Evolutionary conservation across 2,888 invertebrate genomes (phyloP), one percentile per base, ranked within the genome.

Genomic region (Podabrus alpinus): DNA sequence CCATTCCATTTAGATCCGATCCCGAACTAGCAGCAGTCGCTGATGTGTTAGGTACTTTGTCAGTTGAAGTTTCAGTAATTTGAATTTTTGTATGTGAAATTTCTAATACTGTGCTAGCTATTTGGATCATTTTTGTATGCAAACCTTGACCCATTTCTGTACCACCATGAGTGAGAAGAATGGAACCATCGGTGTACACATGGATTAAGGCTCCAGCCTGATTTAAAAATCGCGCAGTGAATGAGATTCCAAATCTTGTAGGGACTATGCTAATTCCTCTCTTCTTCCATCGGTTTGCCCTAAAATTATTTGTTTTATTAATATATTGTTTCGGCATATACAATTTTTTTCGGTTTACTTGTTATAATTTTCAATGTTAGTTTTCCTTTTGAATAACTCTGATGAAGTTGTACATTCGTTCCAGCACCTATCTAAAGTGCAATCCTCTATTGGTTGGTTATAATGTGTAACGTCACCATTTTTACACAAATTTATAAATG

Each of bases 121-220:
- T 93, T 91, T 98, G 97, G 71, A 96, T 93, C 94, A 97, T 96
- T 89, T 98, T 98, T 0, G 96, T 98, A 85, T 97, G 95, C 4
- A 99, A 88, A 1, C 98, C 98, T 88, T 98, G 98, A 0, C 98
- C 98, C 94, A 98, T 98, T 90, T 98, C 98, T 9, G 95, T 94
- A n/a, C 97, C 98, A 29, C 96, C 97, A 85, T 97, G 97, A 0
- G 94, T 92, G 15, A 98, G 82, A 11, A 98, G 89, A 2, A 98
- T 95, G 0, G 97, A 96, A 1, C 97, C 97, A 86, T 96, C 95
- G 0, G 89, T 89, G 84, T 98, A 97, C n/a, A 97, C 90, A 61
- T 95, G 91, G 1, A 98, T 90, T 71, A 98, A 88, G 0, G 97
- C 97, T 9, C 96, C 97, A 2, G 92, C 93, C 89, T 97, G 97